Conservation (phyloP, 92 coral and sea anemone species). For the Nematostella vectensis region DNA sequence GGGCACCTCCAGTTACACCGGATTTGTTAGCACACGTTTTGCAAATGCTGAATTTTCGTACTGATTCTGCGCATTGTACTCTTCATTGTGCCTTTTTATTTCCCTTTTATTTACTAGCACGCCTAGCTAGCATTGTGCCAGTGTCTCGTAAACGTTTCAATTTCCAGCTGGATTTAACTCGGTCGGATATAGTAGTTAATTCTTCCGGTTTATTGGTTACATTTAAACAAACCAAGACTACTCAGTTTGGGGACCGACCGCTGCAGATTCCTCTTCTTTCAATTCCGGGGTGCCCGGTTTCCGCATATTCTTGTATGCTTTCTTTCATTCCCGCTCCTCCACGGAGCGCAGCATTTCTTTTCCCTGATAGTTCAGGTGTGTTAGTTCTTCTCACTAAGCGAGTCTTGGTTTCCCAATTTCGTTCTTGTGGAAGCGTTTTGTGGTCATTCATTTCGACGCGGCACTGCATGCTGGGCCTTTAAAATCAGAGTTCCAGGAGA, state of each 20-base stretch:
- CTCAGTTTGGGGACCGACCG: constrained; percentile 12
- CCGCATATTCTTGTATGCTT: constrained; percentile 4
- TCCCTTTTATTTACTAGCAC: constrained; percentile 16
- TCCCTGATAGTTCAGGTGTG: background rate
- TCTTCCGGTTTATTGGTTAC: constrained; percentile 9
- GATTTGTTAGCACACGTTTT: background rate
- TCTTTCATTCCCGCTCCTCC: background rate
- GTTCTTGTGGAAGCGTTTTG: background rate
- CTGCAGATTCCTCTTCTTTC: constrained; percentile 6
- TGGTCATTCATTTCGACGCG: constrained; percentile 16
- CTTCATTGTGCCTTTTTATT: constrained; percentile 19
- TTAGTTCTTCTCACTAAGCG: constrained; percentile 2
- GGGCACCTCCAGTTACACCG: constrained; percentile 14
- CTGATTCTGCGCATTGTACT: constrained; percentile 7
- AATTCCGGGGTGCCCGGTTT: constrained; percentile 3
- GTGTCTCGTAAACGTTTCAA: background rate
- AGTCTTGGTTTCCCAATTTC: background rate
- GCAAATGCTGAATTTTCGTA: background rate
- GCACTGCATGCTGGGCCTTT: constrained; percentile 11
- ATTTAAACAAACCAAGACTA: constrained; percentile 14
- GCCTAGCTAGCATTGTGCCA: constrained; percentile 16
- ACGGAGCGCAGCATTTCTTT: background rate
- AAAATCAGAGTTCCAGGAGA: constrained; percentile 3
- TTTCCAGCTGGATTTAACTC: background rate
- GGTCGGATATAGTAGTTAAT: background rate